Evolutionary conservation across 2,797 vertebrate genomes (phyloP).

Genomic region (Hephaestus fuliginosus): DNA sequence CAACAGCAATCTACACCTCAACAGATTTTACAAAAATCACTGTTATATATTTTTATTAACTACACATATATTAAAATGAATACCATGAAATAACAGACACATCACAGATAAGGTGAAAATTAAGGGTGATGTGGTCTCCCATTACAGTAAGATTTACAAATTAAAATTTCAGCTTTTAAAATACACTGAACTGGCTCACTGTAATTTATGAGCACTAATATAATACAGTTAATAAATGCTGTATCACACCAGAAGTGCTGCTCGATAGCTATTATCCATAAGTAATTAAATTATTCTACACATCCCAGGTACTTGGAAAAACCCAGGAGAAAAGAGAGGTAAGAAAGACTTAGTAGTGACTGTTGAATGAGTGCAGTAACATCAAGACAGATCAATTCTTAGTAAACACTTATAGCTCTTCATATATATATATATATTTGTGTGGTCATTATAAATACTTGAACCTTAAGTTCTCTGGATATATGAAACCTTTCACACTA

Average conservation of each 20-base stretch:
- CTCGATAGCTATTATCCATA: conserved; percentile 43
- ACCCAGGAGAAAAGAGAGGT: conserved; percentile 24
- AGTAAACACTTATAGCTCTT: conserved; percentile 35
- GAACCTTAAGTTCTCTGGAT: conserved; percentile 14
- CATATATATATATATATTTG: background rate
- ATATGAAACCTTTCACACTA: conserved; percentile 22
- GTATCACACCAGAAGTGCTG: conserved; percentile 21
- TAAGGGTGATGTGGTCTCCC: conserved; percentile 14
- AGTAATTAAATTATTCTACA: conserved; percentile 55
- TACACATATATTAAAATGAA: conserved; percentile 13
- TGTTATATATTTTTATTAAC: conserved; percentile 48
- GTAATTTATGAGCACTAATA: conserved; percentile 19
- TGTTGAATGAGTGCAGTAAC: conserved; percentile 42
- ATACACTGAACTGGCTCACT: conserved; percentile 3
- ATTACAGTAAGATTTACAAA: conserved; percentile 14
- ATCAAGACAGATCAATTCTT: conserved; percentile 25
- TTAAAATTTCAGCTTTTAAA: background rate
- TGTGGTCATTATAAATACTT: background rate
- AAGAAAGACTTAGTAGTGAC: conserved; percentile 13
- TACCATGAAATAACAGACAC: background rate
- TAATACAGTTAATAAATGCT: conserved; percentile 39
- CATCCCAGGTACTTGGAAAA: conserved; percentile 35
- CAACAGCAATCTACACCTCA: conserved; percentile 47
- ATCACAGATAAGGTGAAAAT: conserved; percentile 29
- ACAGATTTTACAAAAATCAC: conserved; percentile 42